Percentiles rank a stretch among this genome's conserved stretches.
These are phyloP conservation scores for Pantherophis alleghaniensis DNA, from an alignment of 2,797 vertebrate species.

Conservation along the genomic window DNA sequence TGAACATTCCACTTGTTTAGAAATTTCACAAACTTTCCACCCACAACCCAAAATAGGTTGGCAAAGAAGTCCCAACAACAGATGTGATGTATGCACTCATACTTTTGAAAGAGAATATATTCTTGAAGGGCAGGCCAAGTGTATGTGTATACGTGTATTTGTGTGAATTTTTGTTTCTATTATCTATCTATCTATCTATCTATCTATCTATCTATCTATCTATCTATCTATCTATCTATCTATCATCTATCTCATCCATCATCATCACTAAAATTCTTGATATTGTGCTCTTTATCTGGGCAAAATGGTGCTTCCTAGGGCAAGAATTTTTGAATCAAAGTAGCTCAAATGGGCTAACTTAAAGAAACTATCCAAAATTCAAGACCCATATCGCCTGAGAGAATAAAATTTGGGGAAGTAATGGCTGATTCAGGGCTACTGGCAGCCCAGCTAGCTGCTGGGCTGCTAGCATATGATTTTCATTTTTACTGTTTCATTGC, in stretches of 20 bases:
- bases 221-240: too few species aligned
- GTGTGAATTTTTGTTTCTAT: not conserved
- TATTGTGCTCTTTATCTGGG: not conserved
- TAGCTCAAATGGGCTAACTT: not conserved
- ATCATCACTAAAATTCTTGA: not conserved
- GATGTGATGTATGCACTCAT: not conserved
- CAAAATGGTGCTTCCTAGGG: not conserved
- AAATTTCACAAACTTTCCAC: not conserved
- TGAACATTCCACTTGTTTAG: not conserved
- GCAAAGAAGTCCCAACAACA: not conserved
- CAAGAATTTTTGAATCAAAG: not conserved
- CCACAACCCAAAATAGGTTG: not conserved
- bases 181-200: too few species aligned
- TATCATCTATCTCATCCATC: too few species aligned
- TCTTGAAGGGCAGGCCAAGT: not conserved
- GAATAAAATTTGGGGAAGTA: not conserved
- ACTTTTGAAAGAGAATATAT: not conserved
- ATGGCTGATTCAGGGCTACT: not conserved
- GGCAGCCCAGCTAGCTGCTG: not conserved
- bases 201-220: too few species aligned
- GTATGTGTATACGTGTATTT: not conserved
- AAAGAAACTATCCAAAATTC: not conserved
- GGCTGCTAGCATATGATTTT: not conserved
- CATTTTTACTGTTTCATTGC: not conserved
- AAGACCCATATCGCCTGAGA: not conserved